phyloP scores from a whole-genome alignment of 1,140 invertebrate genomes.

The Chironomus tepperi region DNA sequence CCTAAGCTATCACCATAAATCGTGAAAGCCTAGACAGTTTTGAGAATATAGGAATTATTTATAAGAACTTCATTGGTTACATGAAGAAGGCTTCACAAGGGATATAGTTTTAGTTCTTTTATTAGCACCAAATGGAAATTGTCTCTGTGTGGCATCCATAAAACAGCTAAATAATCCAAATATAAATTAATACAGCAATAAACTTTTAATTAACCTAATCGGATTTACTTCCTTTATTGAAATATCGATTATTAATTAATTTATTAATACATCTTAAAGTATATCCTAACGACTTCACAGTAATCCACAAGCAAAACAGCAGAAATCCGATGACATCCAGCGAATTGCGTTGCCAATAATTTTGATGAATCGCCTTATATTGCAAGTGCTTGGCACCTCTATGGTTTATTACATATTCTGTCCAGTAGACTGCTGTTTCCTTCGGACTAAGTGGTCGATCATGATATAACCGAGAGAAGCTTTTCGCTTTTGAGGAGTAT shows the following conservation, averaged over 20 bases:
- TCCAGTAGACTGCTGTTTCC: conserved; percentile 35
- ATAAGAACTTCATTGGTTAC: too few species aligned
- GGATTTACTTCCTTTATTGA: neutral
- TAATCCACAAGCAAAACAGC: neutral
- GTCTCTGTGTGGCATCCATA: too few species aligned
- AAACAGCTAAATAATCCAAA: too few species aligned
- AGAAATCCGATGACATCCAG: conserved; percentile 30
- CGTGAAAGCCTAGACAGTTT: too few species aligned
- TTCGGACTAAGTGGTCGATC: conserved; percentile 34
- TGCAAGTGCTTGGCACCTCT: conserved; percentile 41
- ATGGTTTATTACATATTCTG: conserved; percentile 40
- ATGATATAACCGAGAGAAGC: conserved; percentile 34
- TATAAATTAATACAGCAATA: too few species aligned
- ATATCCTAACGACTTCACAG: neutral
- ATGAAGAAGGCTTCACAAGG: too few species aligned
- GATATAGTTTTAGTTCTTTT: too few species aligned
- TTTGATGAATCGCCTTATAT: conserved; percentile 36
- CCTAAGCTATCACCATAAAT: neutral
- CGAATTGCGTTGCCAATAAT: conserved; percentile 29
- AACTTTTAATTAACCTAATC: too few species aligned
- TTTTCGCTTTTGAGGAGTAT: conserved; percentile 29
- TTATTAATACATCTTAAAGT: neutral
- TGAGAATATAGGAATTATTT: too few species aligned
- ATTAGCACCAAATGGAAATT: too few species aligned
- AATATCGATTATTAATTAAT: neutral